Evolutionary conservation across 2,113 vertebrate species (phyloP), one percentile per base, ranked within the genome.

Genomic region (Chunga burmeisteri): DNA sequence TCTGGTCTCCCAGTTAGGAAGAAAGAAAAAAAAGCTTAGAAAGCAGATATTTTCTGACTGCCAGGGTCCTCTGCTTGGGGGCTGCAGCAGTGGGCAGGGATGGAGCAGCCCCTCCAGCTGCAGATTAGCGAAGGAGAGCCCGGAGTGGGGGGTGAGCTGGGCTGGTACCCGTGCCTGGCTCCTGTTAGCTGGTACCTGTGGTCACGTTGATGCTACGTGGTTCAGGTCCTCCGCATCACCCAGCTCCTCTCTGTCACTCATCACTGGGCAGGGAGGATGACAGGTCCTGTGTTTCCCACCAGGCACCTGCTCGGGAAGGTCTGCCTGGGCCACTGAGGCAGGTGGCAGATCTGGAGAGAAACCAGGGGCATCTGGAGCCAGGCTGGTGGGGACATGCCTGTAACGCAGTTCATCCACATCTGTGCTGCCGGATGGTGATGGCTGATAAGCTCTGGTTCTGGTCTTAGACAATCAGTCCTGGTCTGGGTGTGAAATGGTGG

Each of bases 341-440:
- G 7, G 42, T 66, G 50, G 27, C 27, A 90, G 73, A 5, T 46
- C 30, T 0, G 2, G 20, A 52, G n/a, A 65, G n/a, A 73, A 65
- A 32, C 23, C 25, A 55, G 71, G 19, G 47, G 30, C 21, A 12
- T 66, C 44, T 70, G 65, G 70, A 81, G 40, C 46, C 73, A 52
- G 81, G 40, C 15, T 47, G 46, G 32, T 11, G 21, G 44, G 27
- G 36, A 8, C 20, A 13, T 23, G 47, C 13, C 30, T 55, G 13
- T 47, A 59, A 38, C 1, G 5, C 22, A 20, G 29, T 46, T 80
- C 25, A 30, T 58, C 38, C 89, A 58, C 46, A 12, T 30, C 55
- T 61, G n/a, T 40, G 68, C 36, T 55, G 79, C 25, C 3, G 5
- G 25, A 16, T 0, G 0, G 15, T 1, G 12, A 55, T n/a, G 23